Base-by-base conservation (phyloP, 1,140 invertebrate genomes). In the Bombus superbus region DNA sequence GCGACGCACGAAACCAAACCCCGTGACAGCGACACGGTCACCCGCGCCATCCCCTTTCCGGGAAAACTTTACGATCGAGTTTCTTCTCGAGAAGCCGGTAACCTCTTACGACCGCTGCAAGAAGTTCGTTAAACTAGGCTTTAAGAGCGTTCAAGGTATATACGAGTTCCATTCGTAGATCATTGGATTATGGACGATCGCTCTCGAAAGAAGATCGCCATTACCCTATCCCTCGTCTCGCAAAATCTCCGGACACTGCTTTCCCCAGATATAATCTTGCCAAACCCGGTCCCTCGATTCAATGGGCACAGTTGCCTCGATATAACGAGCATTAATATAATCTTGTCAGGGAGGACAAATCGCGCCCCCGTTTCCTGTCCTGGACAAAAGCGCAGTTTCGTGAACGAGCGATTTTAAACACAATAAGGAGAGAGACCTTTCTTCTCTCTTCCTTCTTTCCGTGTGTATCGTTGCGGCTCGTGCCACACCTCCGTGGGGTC, bases 261-360 rank as follows among this genome's bases (percentile, higher is more conserved):
- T 32, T 32, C 11, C 35, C 53, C 9, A 11, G 40, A 28, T 66
- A 44, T 71, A 80, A 62, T 79, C 32, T n/a, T 25, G 3, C 28
- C 10, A 11, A 66, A 57, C 5, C 47, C 42, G 3, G 15, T 25
- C 6, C 2, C 5, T 3, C 47, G n/a, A 40, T 53, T 72, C 38
- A 72, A 62, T 44, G 66, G 83, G 40, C 66, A 44, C 47, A 38
- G 57, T 35, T 4, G 83, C 64, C n/a, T 77, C 42, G 25, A 77
- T 62, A 64, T 59, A 73, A 80, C 83, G 77, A 80, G 83, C 78
- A 72, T 85, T 85, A 73, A 85, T 85, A 85, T 80, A 85, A 85
- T 85, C 77, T 85, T 66, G 83, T 85, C 76, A 80, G 68, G 28
- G 32, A 3, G 28, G 76, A 62, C 53, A 53, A 80, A 85, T 85